Evolutionary conservation across 2,888 invertebrate species (phyloP).

Genomic region (Adela reaumurella): DNA sequence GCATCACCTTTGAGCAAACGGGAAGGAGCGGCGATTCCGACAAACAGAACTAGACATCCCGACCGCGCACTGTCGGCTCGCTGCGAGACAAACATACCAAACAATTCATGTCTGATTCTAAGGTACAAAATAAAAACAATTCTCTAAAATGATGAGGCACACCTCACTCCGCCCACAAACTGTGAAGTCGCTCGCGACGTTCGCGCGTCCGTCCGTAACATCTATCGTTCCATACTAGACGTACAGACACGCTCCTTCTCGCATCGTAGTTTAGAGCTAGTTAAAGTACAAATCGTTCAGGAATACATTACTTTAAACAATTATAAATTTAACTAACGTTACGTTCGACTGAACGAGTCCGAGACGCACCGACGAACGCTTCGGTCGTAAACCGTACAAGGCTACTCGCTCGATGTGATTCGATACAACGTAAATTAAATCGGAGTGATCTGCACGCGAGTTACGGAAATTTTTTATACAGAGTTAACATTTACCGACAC

Average conservation of each 20-base stretch:
- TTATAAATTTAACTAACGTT: constrained; percentile 50
- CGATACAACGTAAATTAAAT: no score
- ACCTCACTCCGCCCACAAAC: constrained; percentile 46
- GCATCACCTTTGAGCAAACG: no score
- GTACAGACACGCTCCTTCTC: constrained; percentile 51
- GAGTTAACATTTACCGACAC: no score
- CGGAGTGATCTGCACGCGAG: no score
- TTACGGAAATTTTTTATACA: no score
- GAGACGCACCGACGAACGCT: constrained; percentile 46
- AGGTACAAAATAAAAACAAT: not conserved
- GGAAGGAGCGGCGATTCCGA: no score
- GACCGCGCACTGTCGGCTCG: not conserved
- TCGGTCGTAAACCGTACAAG: constrained; percentile 35
- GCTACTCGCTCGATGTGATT: constrained; percentile 28
- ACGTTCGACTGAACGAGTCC: constrained; percentile 45
- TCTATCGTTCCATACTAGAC: constrained; percentile 23
- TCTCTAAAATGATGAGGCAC: constrained; percentile 16
- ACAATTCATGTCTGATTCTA: not conserved
- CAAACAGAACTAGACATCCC: not conserved
- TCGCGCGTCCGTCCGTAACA: constrained; percentile 33
- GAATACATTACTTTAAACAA: constrained; percentile 47
- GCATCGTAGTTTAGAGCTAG: constrained; percentile 53
- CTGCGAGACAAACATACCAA: not conserved
- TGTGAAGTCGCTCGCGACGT: constrained; percentile 48
- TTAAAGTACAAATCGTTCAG: constrained; percentile 55